A percentile compares a stretch with the other conserved stretches of the same genome.
Conservation (phyloP, 2,888 invertebrate species). For the Eurois occulta region DNA sequence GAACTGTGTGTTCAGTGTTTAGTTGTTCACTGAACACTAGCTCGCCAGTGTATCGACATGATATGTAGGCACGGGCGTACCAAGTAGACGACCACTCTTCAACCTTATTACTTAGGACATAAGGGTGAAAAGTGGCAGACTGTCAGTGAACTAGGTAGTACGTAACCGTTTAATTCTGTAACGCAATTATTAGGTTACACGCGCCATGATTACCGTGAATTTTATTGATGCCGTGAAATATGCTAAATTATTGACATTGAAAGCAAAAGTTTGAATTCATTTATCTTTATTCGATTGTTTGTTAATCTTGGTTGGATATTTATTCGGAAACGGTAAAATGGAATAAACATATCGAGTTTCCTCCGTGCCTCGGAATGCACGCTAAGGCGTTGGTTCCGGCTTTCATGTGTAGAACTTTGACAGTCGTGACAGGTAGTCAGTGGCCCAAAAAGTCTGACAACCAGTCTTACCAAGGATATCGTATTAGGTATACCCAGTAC, state of each 20-base stretch:
- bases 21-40: conserved; percentile 31
- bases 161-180: conserved; percentile 18
- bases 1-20: conserved; percentile 26
- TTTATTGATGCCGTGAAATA: conserved; percentile 16
- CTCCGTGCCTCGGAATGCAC: too few species aligned
- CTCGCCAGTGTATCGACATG: conserved; percentile 41
- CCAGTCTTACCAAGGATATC: too few species aligned
- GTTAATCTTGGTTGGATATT: conserved; percentile 1
- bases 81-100: too few species aligned
- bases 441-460: too few species aligned
- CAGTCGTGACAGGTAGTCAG: too few species aligned
- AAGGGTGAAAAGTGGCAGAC: too few species aligned
- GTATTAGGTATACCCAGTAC: too few species aligned
- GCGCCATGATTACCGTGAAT: conserved; percentile 7
- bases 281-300: conserved; percentile 8
- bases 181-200: conserved; percentile 39
- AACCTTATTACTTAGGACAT: too few species aligned
- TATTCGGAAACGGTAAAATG: background rate
- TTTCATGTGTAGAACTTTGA: too few species aligned
- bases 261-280: conserved; percentile 9
- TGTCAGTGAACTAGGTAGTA: too few species aligned
- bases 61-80: conserved; percentile 6
- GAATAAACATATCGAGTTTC: too few species aligned
- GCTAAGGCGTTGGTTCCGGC: too few species aligned
- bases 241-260: conserved; percentile 18